Base-by-base conservation (phyloP, 2,113 vertebrate genomes). In the Takifugu flavidus region DNA sequence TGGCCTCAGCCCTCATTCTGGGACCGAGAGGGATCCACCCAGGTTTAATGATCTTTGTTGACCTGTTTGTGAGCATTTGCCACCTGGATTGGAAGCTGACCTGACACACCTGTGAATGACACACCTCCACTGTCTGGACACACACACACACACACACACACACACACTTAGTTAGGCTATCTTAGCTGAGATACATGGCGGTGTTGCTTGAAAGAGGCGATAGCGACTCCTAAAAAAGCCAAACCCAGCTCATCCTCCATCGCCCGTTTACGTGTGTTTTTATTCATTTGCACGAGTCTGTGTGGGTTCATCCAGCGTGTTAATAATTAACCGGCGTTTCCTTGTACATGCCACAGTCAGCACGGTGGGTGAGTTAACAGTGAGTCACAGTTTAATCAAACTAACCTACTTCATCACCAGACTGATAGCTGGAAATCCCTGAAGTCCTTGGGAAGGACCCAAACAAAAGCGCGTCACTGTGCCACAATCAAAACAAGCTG, bases 51-150 rank as follows among this genome's bases (percentile, higher is more conserved):
- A 39, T 11, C 7, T 10, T 39, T 39, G 34, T 39, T 39, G 34
- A 10, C 34, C 7, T 39, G 34, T 10, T 39, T 39, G 34, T 39
- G 34, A 20, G 34, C 34, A 39, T 39, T 39, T 20, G 64, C 65
- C 83, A 84, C 80, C 82, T 88, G 85, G 84, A 79, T 79, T 84
- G 80, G 79, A 83, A 79, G 86, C 83, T 80, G 78, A 83, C 80
- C 73, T 62, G 77, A 69, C 71, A 79, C 67, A 79, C 60, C 73
- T 79, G 69, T n/a, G 15, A 80, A 80, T 85, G 77, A 83, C 80
- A 20, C 20, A 20, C 72, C 85, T 84, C 78, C 83, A 66, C 74
- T 58, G 55, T 50, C 34, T 53, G 66, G 61, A 15, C 20, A 43
- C 4, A 2, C 46, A 56, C 55, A 64, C 27, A 25, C 49, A 60